phyloP scores from a whole-genome alignment of 2,113 vertebrate genomes.

The Semicossyphus pulcher region DNA sequence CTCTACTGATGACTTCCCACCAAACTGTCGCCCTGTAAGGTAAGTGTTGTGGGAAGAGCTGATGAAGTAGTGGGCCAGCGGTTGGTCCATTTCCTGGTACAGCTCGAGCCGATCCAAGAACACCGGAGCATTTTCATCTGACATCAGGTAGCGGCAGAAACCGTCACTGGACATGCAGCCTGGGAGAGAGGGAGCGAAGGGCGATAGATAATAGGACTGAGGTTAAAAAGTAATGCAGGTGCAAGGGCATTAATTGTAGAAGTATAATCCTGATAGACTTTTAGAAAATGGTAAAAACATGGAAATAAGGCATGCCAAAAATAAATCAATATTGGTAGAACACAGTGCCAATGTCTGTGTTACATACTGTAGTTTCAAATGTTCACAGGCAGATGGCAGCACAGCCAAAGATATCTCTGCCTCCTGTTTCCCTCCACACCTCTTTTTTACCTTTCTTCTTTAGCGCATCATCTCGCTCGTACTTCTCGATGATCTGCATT shows the following conservation, averaged over 20 bases:
- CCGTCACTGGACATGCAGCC: slow-evolving; percentile 96
- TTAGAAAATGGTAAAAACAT: neutral
- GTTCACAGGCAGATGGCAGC: slow-evolving; percentile 67
- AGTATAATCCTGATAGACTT: no score
- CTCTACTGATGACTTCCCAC: slow-evolving; percentile 97
- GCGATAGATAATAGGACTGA: neutral
- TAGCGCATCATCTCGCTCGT: slow-evolving; percentile 93
- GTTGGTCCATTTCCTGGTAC: slow-evolving; percentile 98
- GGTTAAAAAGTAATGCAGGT: neutral
- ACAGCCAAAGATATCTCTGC: slow-evolving; percentile 23
- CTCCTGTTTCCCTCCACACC: neutral
- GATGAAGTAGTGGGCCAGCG: slow-evolving; percentile 97
- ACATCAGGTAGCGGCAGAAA: slow-evolving; percentile 98
- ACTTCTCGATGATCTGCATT: slow-evolving; percentile 96
- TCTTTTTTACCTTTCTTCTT: slow-evolving; percentile 90
- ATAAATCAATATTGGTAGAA: neutral
- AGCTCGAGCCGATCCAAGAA: slow-evolving; percentile 95
- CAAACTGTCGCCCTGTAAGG: slow-evolving; percentile 96
- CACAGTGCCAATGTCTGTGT: neutral
- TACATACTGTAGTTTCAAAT: slow-evolving; percentile 9
- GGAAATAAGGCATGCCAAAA: neutral
- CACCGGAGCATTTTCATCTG: slow-evolving; percentile 97
- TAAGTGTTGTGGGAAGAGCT: slow-evolving; percentile 99
- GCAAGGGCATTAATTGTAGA: no score
- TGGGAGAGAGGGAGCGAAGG: slow-evolving; percentile 58